Percentiles rank a stretch among this genome's conserved stretches.
phyloP scores from a whole-genome alignment of 1,140 invertebrate genomes.

The Orussus abietinus region DNA sequence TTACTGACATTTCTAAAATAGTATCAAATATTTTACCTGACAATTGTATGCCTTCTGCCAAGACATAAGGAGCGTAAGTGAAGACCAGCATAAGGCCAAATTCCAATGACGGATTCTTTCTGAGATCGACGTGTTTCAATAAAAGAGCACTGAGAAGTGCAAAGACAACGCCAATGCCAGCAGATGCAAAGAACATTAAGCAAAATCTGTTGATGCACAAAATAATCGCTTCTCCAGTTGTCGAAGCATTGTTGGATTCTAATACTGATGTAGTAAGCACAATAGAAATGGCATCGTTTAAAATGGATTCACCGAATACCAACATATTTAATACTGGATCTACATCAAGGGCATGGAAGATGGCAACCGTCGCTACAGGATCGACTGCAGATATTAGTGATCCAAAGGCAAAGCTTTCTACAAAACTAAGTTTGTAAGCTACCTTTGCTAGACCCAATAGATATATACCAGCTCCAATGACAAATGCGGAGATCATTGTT shows the following conservation, averaged over 20 bases:
- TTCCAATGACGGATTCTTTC: constrained; percentile 97
- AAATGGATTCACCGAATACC: constrained; percentile 96
- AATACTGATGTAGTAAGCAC: constrained; percentile 88
- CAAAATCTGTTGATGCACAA: constrained; percentile 89
- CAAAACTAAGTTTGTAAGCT: constrained; percentile 87
- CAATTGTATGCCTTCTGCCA: constrained; percentile 95
- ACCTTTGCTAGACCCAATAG: constrained; percentile 83
- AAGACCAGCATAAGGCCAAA: constrained; percentile 98
- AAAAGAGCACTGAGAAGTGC: constrained; percentile 90
- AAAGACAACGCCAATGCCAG: constrained; percentile 93
- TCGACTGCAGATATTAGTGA: constrained; percentile 98
- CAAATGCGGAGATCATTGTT: constrained; percentile 91
- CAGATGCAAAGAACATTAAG: constrained; percentile 97
- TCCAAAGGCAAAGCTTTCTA: constrained; percentile 98
- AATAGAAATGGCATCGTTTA: constrained; percentile 98
- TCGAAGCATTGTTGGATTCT: constrained; percentile 68
- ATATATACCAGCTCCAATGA: constrained; percentile 93
- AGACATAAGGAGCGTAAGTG: constrained; percentile 95
- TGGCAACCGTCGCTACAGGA: constrained; percentile 96
- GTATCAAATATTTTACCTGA: constrained; percentile 64
- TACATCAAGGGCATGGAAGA: constrained; percentile 95
- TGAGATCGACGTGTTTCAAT: constrained; percentile 92
- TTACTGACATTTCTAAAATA: not conserved
- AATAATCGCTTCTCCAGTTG: constrained; percentile 79
- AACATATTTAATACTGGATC: constrained; percentile 97